Evolutionary conservation across 2,113 vertebrate species (phyloP).

Genomic region (Scomber japonicus): DNA sequence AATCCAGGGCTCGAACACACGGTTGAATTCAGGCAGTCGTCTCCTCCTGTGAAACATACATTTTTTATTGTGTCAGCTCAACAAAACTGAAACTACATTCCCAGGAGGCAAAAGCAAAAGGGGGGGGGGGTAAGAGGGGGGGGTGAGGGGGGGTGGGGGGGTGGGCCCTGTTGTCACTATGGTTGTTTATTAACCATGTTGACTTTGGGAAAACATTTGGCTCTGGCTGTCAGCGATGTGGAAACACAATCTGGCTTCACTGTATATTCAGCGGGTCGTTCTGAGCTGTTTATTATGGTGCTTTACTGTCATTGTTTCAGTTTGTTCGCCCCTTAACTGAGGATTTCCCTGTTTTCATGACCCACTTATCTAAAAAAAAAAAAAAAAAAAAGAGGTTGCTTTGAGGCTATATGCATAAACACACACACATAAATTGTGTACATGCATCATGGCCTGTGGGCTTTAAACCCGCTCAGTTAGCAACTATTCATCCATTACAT

Average conservation of each 20-base stretch:
- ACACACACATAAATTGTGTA: slow-evolving; percentile 31
- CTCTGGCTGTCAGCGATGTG: background rate
- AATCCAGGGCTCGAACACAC: slow-evolving; percentile 5
- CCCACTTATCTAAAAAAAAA: slow-evolving; percentile 32
- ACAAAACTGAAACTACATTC: slow-evolving; percentile 12
- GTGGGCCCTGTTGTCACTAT: slow-evolving; percentile 2
- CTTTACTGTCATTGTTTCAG: slow-evolving; percentile 5
- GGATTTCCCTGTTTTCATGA: slow-evolving; percentile 19
- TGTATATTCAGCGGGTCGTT: background rate
- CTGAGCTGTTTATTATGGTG: slow-evolving; percentile 6
- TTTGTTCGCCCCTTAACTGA: background rate
- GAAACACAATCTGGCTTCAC: background rate
- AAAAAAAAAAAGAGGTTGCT: background rate
- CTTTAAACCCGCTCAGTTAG: background rate
- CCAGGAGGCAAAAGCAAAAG: background rate
- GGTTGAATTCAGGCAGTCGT: background rate
- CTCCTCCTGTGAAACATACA: background rate
- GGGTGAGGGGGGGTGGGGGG: background rate
- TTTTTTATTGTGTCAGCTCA: slow-evolving; percentile 2
- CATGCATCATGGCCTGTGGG: background rate
- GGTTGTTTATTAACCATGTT: slow-evolving; percentile 60
- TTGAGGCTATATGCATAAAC: slow-evolving; percentile 16
- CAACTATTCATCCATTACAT: background rate
- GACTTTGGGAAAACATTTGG: slow-evolving; percentile 23
- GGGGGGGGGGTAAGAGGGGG: too few relatives aligned